Evolutionary conservation across 1,140 invertebrate genomes (phyloP), one percentile per base, ranked within the genome.

Genomic region (Eufriesea mexicana): DNA sequence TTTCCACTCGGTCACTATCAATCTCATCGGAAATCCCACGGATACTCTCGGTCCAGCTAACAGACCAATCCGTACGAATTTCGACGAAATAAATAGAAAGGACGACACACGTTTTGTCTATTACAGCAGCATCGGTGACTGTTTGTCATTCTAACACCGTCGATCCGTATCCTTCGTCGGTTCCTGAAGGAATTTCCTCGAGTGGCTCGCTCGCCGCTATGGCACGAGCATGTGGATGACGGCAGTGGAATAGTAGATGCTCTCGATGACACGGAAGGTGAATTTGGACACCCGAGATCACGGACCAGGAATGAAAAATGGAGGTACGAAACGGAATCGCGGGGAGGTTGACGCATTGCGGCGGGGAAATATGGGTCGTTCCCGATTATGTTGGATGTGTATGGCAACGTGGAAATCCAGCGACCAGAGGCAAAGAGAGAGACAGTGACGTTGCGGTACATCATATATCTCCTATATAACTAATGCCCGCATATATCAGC

Each of bases 401-500:
- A 66, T 51, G 79, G 86, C 86, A 88, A 84, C 84, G 85, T 87
- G 86, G 89, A 90, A n/a, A 90, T 91, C 90, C 90, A 85, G 42
- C 14, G 23, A 5, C 10, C 42, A 16, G 23, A 45, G 66, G 9
- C 6, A 5, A 5, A n/a, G 14, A 67, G 28, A 42, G 88, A 75
- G 83, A 85, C 88, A 91, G 86, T 90, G 90, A 91, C 90, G 91
- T 87, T 20, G 6, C 86, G 84, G 87, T 89, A 87, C 84, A 89
- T 90, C 90, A 87, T 92, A 91, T 89, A 89, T 92, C 90, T 91
- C 90, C 86, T 88, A 89, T 92, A 84, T 84, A 92, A 91, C 90
- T 90, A 91, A 92, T 92, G 91, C 87, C 90, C 90, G 89, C 91
- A 91, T 91, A 91, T 90, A 92, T 91, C 91, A 92, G 80, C 88